Percentiles rank a stretch among this genome's conserved stretches.
These are phyloP conservation scores for Coenonympha arcania DNA, from an alignment of 2,888 invertebrate species.

Conservation along the genomic window DNA sequence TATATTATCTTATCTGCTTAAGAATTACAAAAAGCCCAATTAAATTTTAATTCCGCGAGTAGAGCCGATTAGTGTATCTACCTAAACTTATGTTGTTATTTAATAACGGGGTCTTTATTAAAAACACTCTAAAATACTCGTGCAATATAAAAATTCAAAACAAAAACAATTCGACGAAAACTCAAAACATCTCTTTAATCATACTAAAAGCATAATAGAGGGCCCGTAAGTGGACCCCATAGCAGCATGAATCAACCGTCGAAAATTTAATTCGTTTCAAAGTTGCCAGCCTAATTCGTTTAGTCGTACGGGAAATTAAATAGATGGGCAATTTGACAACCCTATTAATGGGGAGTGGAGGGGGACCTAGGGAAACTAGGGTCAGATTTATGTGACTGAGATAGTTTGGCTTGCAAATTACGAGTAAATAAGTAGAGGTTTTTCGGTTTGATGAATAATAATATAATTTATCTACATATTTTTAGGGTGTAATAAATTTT, in stretches of 20 bases:
- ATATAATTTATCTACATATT: too few relatives aligned
- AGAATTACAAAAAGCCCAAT: too few relatives aligned
- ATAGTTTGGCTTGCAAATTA: conserved; percentile 3
- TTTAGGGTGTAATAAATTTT: too few relatives aligned
- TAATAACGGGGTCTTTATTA: too few relatives aligned
- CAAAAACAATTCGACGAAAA: conserved; percentile 15
- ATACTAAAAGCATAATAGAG: conserved; percentile 32
- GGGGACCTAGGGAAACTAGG: conserved; percentile 52
- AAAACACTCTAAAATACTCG: too few relatives aligned
- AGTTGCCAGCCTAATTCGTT: conserved; percentile 71
- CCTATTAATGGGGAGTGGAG: conserved; percentile 57
- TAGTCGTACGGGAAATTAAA: conserved; percentile 72
- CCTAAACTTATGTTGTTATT: too few relatives aligned
- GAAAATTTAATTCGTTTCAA: conserved; percentile 69
- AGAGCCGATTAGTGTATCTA: too few relatives aligned
- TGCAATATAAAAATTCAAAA: too few relatives aligned
- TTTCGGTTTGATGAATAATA: too few relatives aligned
- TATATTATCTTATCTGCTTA: too few relatives aligned
- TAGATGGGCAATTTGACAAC: conserved; percentile 71
- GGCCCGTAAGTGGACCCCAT: conserved; percentile 9
- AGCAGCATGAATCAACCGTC: conserved; percentile 53
- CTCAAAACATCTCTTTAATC: conserved; percentile 34
- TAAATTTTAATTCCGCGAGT: too few relatives aligned
- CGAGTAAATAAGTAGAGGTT: too few relatives aligned
- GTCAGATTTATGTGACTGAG: conserved; percentile 50